Percentiles rank a stretch among this genome's conserved stretches.
Conservation (phyloP, 2,113 vertebrate species). For the Oceanodroma tethys region DNA sequence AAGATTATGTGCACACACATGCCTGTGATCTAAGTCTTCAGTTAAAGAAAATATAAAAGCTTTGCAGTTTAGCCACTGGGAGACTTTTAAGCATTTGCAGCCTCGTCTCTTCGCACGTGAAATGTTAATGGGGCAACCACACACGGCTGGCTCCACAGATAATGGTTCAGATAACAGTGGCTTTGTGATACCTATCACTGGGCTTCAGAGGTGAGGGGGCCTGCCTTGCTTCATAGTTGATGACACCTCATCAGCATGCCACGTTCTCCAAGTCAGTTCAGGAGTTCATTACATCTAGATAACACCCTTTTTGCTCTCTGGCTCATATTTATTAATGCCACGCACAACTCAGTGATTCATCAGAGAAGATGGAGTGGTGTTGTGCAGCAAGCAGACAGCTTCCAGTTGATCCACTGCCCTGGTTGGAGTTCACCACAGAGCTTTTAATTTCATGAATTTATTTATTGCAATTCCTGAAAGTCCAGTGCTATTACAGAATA, state of each 20-base stretch:
- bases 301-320: constrained; percentile 17
- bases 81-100: background rate
- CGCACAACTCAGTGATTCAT: background rate
- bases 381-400: constrained; percentile 42
- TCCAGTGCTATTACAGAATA: constrained; percentile 14
- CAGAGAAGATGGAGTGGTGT: constrained; percentile 19
- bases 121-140: background rate
- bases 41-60: constrained; percentile 43
- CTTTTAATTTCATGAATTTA: constrained; percentile 6
- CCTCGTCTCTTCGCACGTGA: background rate
- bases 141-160: background rate
- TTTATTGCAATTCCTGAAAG: constrained; percentile 47
- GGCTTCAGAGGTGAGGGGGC: background rate
- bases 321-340: constrained; percentile 61
- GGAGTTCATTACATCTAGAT: constrained; percentile 61
- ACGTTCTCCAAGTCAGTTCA: constrained; percentile 18
- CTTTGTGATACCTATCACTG: background rate
- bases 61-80: background rate
- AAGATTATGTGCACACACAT: background rate
- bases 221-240: background rate
- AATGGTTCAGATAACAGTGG: background rate
- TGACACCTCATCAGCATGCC: constrained; percentile 45
- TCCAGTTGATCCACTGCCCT: constrained; percentile 7
- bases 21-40: background rate
- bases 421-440: background rate